Conservation (phyloP, 2,888 invertebrate species). For the Nephrotoma appendiculata region DNA sequence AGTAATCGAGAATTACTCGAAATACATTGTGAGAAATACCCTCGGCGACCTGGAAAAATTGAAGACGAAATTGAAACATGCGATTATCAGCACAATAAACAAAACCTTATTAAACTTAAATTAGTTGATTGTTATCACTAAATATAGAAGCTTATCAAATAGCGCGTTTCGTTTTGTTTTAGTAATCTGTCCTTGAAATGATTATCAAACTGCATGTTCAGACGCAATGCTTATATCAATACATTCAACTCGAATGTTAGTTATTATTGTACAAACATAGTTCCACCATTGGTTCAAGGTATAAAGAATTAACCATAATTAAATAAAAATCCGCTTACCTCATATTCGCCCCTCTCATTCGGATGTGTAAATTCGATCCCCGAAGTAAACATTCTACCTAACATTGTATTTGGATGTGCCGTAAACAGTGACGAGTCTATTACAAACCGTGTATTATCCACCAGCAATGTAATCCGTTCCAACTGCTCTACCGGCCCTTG, state of each 20-base stretch:
- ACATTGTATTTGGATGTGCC: slow-evolving; percentile 95
- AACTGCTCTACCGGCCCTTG: slow-evolving; percentile 27
- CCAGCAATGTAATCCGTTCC: slow-evolving; percentile 82
- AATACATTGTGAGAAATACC: slow-evolving; percentile 93
- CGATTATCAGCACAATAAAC: background rate
- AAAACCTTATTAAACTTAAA: background rate
- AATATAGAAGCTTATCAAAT: background rate
- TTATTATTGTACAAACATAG: too few species aligned
- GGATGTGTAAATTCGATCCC: slow-evolving; percentile 83
- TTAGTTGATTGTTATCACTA: background rate
- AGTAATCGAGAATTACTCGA: slow-evolving; percentile 88
- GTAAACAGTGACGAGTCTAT: slow-evolving; percentile 87
- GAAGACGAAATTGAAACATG: background rate
- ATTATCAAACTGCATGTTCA: background rate
- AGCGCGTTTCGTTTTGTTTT: background rate
- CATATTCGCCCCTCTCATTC: slow-evolving; percentile 93
- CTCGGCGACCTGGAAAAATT: slow-evolving; percentile 60
- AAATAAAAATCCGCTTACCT: slow-evolving; percentile 38
- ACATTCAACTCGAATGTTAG: background rate
- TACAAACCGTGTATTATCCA: slow-evolving; percentile 89
- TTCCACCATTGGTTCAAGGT: too few species aligned
- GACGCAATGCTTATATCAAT: background rate
- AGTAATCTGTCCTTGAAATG: background rate
- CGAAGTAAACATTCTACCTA: slow-evolving; percentile 96
- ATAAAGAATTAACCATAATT: too few species aligned